Conservation (phyloP, 1,140 invertebrate genomes). For the Vanessa tameamea region DNA sequence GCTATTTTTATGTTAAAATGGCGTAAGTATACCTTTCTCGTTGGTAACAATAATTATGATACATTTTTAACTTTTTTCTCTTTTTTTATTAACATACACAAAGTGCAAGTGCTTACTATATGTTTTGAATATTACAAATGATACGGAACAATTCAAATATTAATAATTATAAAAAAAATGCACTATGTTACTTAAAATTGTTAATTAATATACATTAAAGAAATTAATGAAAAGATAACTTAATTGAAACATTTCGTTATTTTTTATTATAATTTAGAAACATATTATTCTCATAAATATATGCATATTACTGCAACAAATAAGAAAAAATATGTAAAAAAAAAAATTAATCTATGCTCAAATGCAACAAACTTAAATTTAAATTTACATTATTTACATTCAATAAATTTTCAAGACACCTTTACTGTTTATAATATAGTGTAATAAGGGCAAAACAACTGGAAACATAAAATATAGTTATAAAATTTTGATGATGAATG, state of each 20-base stretch:
- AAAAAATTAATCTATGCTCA: neutral
- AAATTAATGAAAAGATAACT: too few relatives aligned
- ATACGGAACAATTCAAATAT: too few relatives aligned
- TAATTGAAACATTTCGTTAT: neutral
- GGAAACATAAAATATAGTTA: slow-evolving; percentile 28
- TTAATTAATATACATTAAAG: too few relatives aligned
- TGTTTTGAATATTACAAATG: too few relatives aligned
- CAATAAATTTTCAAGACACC: slow-evolving; percentile 26
- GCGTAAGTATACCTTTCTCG: too few relatives aligned
- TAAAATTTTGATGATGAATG: slow-evolving; percentile 30
- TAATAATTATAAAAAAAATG: too few relatives aligned
- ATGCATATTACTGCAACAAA: neutral
- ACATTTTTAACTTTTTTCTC: too few relatives aligned
- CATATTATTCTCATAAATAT: neutral
- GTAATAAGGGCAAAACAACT: slow-evolving; percentile 29
- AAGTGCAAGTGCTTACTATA: too few relatives aligned
- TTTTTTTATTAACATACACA: too few relatives aligned
- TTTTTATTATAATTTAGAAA: neutral
- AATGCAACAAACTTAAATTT: neutral
- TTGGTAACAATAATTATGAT: too few relatives aligned
- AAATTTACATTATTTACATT: slow-evolving; percentile 13
- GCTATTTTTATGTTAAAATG: too few relatives aligned
- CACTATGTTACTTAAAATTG: too few relatives aligned
- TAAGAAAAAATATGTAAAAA: neutral
- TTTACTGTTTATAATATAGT: slow-evolving; percentile 21